Conservation (phyloP, 2,113 vertebrate species). For the Tapirus terrestris region DNA sequence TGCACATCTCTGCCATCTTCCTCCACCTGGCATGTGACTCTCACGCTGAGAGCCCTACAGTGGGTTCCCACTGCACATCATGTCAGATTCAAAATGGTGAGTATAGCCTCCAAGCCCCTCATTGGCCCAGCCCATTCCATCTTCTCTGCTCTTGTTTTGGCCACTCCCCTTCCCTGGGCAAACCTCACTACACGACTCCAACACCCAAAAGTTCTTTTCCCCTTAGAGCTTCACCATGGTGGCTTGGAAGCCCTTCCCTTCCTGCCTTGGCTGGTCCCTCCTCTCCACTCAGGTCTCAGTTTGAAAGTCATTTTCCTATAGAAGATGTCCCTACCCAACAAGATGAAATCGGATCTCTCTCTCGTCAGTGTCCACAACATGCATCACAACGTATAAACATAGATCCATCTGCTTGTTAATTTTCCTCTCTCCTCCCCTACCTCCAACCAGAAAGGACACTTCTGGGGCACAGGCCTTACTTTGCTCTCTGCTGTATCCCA, state of each 20-base stretch:
- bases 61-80: rapidly evolving
- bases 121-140: rapidly evolving
- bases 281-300: neutral
- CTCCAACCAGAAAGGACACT: rapidly evolving
- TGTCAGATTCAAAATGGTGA: rapidly evolving
- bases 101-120: too few species aligned
- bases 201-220: rapidly evolving
- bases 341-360: neutral
- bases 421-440: neutral
- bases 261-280: rapidly evolving
- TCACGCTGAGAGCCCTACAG: rapidly evolving
- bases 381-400: rapidly evolving
- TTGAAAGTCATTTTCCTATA: neutral
- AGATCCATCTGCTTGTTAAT: rapidly evolving
- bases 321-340: neutral
- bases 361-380: rapidly evolving
- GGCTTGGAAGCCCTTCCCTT: rapidly evolving
- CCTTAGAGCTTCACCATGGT: rapidly evolving
- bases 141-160: too few species aligned
- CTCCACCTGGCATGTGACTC: too few species aligned
- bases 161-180: neutral
- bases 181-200: rapidly evolving
- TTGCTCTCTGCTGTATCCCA: rapidly evolving
- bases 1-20: rapidly evolving
- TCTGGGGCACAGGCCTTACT: too few species aligned